These are phyloP conservation scores for Erinaceus europaeus DNA, from an alignment of 2,113 vertebrate species.

Conservation along the genomic window DNA sequence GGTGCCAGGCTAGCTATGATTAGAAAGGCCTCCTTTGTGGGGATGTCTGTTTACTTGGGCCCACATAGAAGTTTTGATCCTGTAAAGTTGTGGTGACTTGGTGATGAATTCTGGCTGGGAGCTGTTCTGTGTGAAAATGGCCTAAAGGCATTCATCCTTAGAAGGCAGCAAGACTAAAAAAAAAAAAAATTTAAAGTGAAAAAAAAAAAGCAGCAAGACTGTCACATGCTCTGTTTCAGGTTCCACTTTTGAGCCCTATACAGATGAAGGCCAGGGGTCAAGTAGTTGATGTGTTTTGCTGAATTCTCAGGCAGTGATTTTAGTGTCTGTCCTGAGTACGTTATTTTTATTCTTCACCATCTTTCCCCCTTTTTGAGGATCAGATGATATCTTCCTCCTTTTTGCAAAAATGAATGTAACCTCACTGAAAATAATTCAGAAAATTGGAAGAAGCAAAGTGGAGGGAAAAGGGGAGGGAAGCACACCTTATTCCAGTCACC, in stretches of 20 bases:
- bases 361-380: too few species aligned
- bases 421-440: slow-evolving; percentile 33
- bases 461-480: not conserved
- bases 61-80: not conserved
- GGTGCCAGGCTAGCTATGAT: not conserved
- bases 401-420: not conserved
- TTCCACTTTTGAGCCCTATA: slow-evolving; percentile 48
- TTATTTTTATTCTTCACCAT: not conserved
- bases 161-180: slow-evolving; percentile 40
- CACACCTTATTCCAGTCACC: not conserved
- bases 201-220: slow-evolving; percentile 27
- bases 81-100: not conserved
- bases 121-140: slow-evolving; percentile 44
- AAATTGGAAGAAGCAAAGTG: not conserved
- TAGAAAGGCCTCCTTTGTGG: not conserved
- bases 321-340: slow-evolving; percentile 40
- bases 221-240: slow-evolving; percentile 46
- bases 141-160: slow-evolving; percentile 44
- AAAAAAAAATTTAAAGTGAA: too few species aligned
- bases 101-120: not conserved
- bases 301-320: slow-evolving; percentile 49
- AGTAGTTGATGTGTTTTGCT: not conserved
- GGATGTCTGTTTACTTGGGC: not conserved
- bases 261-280: slow-evolving; percentile 27
- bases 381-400: not conserved